These are phyloP conservation scores for Echeneis naucrates DNA, from an alignment of 2,797 vertebrate species.

Conservation along the genomic window DNA sequence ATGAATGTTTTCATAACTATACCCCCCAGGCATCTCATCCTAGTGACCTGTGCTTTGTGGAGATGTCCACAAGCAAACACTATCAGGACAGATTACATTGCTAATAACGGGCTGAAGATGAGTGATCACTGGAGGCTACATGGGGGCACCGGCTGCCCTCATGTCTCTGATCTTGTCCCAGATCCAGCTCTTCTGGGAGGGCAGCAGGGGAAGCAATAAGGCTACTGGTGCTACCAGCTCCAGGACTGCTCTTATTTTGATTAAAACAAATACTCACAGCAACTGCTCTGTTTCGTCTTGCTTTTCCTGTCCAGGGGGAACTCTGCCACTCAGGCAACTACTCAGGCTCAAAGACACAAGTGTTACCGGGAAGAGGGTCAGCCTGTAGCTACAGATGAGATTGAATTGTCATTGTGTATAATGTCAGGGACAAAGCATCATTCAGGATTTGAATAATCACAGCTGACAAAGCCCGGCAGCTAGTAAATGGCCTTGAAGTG, in stretches of 20 bases:
- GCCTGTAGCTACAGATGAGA: slow-evolving; percentile 74
- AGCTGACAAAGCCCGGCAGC: slow-evolving; percentile 75
- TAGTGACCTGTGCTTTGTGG: slow-evolving; percentile 75
- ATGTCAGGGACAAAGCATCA: slow-evolving; percentile 80
- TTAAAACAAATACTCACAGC: slow-evolving; percentile 77
- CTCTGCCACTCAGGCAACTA: slow-evolving; percentile 66
- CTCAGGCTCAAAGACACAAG: slow-evolving; percentile 70
- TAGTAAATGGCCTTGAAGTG: slow-evolving; percentile 66
- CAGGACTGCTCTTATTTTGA: slow-evolving; percentile 72
- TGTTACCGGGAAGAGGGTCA: slow-evolving; percentile 61
- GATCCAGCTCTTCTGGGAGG: slow-evolving; percentile 70
- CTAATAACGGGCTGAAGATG: slow-evolving; percentile 79
- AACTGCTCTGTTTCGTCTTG: slow-evolving; percentile 71
- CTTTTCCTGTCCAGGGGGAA: slow-evolving; percentile 65
- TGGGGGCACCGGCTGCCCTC: slow-evolving; percentile 61
- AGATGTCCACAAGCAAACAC: slow-evolving; percentile 76
- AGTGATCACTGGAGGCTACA: slow-evolving; percentile 72
- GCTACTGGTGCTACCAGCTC: slow-evolving; percentile 68
- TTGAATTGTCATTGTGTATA: slow-evolving; percentile 83
- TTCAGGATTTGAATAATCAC: slow-evolving; percentile 81
- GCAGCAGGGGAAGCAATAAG: slow-evolving; percentile 60
- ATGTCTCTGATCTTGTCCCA: slow-evolving; percentile 70
- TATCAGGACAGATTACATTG: slow-evolving; percentile 81
- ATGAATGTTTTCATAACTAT: slow-evolving; percentile 77
- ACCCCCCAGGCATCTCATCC: slow-evolving; percentile 65